Evolutionary conservation across 2,888 invertebrate genomes (phyloP).

Genomic region (Campoletis raptor): DNA sequence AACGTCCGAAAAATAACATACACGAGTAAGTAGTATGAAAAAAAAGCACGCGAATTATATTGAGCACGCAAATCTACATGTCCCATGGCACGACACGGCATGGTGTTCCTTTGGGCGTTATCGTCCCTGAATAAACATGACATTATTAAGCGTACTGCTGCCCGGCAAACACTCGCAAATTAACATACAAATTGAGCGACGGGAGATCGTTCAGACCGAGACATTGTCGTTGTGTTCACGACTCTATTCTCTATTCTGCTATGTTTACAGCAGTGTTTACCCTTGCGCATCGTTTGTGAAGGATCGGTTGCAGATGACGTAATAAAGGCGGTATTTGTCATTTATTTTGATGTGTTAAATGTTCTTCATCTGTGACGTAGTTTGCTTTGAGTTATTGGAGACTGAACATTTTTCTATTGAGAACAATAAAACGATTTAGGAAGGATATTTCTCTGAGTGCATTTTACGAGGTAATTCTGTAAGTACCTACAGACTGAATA

Average conservation of each 20-base stretch:
- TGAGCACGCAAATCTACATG: conserved; percentile 23
- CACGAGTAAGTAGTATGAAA: conserved; percentile 9
- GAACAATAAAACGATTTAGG: not conserved
- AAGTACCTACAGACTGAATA: not conserved
- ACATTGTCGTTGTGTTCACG: conserved; percentile 53
- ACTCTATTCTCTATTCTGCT: conserved; percentile 31
- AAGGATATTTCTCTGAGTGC: not conserved
- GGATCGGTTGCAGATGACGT: conserved; percentile 34
- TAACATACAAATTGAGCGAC: conserved; percentile 85
- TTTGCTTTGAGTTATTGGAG: not conserved
- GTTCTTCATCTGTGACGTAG: not conserved
- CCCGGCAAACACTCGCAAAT: conserved; percentile 83
- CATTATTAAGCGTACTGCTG: conserved; percentile 84
- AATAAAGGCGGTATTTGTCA: conserved; percentile 41
- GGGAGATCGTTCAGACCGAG: conserved; percentile 74
- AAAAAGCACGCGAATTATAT: conserved; percentile 20
- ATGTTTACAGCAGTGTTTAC: conserved; percentile 58
- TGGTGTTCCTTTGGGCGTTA: conserved; percentile 77
- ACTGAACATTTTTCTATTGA: not conserved
- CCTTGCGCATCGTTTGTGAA: conserved; percentile 43
- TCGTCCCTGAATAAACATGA: conserved; percentile 85
- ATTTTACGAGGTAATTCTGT: not conserved
- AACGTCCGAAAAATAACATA: not conserved
- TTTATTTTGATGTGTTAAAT: conserved; percentile 15
- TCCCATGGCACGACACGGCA: conserved; percentile 25